Conservation (phyloP, 2,113 vertebrate species). For the Neogobius melanostomus region DNA sequence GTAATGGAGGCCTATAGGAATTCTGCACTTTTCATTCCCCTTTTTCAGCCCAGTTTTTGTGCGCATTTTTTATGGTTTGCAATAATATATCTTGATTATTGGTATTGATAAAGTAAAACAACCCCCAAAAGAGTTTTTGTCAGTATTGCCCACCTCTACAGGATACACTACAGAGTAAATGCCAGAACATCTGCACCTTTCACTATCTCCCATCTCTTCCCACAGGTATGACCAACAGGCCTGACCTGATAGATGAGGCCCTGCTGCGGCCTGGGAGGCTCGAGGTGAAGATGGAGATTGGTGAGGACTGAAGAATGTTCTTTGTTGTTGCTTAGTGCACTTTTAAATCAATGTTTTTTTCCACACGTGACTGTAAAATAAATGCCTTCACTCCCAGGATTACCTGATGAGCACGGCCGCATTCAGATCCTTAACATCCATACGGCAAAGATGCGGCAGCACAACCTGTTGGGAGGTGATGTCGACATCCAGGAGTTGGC, state of each 20-base stretch:
- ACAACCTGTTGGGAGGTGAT: conserved; percentile 81
- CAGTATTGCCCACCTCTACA: too few species aligned
- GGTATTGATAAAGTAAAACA: too few species aligned
- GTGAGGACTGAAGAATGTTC: conserved; percentile 67
- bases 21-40: too few species aligned
- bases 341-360: too few species aligned
- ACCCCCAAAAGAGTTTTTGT: too few species aligned
- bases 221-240: conserved; percentile 97
- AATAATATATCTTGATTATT: too few species aligned
- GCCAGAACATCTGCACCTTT: conserved; percentile 22
- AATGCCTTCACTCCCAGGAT: conserved; percentile 68
- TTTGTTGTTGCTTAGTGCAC: neutral
- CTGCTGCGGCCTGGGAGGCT: conserved; percentile 91
- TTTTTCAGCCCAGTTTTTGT: too few species aligned
- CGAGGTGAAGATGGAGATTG: conserved; percentile 99
- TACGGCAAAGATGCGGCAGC: conserved; percentile 88
- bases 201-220: conserved; percentile 24
- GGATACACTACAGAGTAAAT: too few species aligned
- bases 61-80: too few species aligned
- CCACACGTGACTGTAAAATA: neutral
- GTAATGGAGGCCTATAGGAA: too few species aligned
- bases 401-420: conserved; percentile 91
- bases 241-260: conserved; percentile 96
- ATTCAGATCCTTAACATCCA: conserved; percentile 95
- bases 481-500: conserved; percentile 89